phyloP scores from a whole-genome alignment of 1,140 invertebrate genomes.

The Penaeus vannamei region DNA sequence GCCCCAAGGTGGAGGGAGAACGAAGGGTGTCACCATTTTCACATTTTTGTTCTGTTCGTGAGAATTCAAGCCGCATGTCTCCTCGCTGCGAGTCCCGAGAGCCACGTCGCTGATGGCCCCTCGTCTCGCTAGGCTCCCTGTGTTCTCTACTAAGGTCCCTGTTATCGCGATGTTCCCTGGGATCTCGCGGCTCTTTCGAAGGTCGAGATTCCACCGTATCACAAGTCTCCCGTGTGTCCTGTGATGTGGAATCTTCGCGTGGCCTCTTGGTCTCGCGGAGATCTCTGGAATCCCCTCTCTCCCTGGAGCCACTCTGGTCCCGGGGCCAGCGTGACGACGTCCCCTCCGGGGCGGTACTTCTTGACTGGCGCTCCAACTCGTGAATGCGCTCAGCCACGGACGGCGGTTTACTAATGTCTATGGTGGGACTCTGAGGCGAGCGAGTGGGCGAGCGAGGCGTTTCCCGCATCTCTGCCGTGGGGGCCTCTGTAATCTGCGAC shows the following conservation, averaged over 20 bases:
- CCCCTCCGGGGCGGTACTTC: constrained; percentile 70
- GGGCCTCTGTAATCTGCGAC: constrained; percentile 67
- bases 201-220: too few relatives aligned
- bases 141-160: constrained; percentile 35
- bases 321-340: constrained; percentile 32
- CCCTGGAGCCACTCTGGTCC: constrained; percentile 48
- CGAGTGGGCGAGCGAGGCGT: constrained; percentile 56
- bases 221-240: too few relatives aligned
- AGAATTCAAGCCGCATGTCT: constrained; percentile 54
- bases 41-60: constrained; percentile 25
- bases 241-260: too few relatives aligned
- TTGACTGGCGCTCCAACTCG: constrained; percentile 78
- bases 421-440: constrained; percentile 71
- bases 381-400: constrained; percentile 84
- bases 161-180: constrained; percentile 48
- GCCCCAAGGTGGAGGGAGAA: constrained; percentile 46
- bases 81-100: constrained; percentile 55
- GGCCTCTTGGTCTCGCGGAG: neutral
- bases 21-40: constrained; percentile 20
- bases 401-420: constrained; percentile 73
- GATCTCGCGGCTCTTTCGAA: constrained; percentile 35
- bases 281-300: constrained; percentile 12
- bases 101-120: constrained; percentile 51
- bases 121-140: constrained; percentile 50
- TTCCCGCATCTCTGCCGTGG: constrained; percentile 63